phyloP scores from a whole-genome alignment of 1,140 invertebrate genomes.

The Polypedilum vanderplanki region DNA sequence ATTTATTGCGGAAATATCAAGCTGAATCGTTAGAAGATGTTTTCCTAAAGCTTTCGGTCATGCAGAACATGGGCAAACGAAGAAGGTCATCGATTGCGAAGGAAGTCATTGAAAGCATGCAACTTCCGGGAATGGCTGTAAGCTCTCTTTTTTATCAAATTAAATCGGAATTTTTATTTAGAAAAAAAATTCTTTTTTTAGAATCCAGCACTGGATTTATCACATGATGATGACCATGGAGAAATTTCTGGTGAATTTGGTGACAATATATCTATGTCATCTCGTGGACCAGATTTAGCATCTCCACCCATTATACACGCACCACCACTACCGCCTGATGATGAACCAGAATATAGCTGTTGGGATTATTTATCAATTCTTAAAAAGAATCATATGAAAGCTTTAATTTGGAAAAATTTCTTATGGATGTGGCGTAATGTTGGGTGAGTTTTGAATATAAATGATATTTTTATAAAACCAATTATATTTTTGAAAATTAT shows the following conservation, averaged over 20 bases:
- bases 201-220: slow-evolving; percentile 52
- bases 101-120: slow-evolving; percentile 59
- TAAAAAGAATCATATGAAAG: slow-evolving; percentile 65
- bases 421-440: slow-evolving; percentile 85
- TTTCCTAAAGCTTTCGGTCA: slow-evolving; percentile 81
- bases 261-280: slow-evolving; percentile 70
- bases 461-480: no score
- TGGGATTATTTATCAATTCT: slow-evolving; percentile 58
- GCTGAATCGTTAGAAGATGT: slow-evolving; percentile 82
- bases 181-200: slow-evolving; percentile 36
- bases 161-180: neutral
- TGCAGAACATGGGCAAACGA: slow-evolving; percentile 71
- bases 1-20: slow-evolving; percentile 67
- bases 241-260: slow-evolving; percentile 82
- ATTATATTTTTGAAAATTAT: no score
- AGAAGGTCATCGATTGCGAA: slow-evolving; percentile 68
- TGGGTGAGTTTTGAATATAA: slow-evolving; percentile 52
- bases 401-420: slow-evolving; percentile 87
- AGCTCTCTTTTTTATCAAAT: slow-evolving; percentile 34
- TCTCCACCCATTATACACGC: slow-evolving; percentile 43
- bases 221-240: slow-evolving; percentile 57
- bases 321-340: slow-evolving; percentile 54
- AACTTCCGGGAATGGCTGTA: slow-evolving; percentile 51
- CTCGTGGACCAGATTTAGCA: slow-evolving; percentile 53
- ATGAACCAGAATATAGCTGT: slow-evolving; percentile 46